Evolutionary conservation across 2,113 vertebrate species (phyloP), one percentile per base, ranked within the genome.

Genomic region (Scomber scombrus): DNA sequence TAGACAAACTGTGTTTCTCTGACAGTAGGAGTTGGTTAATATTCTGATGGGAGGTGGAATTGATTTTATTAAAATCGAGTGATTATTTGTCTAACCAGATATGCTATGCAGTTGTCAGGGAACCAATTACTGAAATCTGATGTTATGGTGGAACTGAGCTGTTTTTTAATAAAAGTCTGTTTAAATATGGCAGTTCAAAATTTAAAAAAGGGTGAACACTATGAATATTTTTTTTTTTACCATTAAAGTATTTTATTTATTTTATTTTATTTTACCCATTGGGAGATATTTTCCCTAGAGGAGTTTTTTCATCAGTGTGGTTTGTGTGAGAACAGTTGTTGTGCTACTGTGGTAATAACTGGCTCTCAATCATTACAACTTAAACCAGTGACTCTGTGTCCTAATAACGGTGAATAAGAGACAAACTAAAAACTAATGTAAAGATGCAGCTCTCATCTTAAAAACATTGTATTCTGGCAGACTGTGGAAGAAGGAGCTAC

Each of bases 1-100:
- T 46, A 31, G 78, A 86, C 70, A 62, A n/a, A 13, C 18, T 63
- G 34, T 23, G 56, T 77, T 79, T 78, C 50, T 83, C 46, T 57
- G 63, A 68, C 55, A 71, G 58, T 68, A 31, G 29, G 45, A 45
- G 56, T 43, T 9, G 19, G 51, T 34, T 80, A 55, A 79, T 58
- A 62, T 71, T 71, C 43, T 70, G 52, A 40, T 14, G 14, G 11
- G 15, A 26, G 23, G 11, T 58, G 65, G 19, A 77, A 63, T 60
- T 0, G 23, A 63, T 50, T 81, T 46, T 26, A 16, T 50, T 56
- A 40, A 40, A 40, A 61, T n/a, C 16, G 16, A 14, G 6, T 58
- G 56, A 15, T 16, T 31, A 12, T 14, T 58, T 58, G 23, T 15
- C 12, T 14, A 12, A 13, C 15, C 3, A 18, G 16, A 52, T n/a